Evolutionary conservation across 1,140 invertebrate species (phyloP).

Genomic region (Mylabris phalerata): DNA sequence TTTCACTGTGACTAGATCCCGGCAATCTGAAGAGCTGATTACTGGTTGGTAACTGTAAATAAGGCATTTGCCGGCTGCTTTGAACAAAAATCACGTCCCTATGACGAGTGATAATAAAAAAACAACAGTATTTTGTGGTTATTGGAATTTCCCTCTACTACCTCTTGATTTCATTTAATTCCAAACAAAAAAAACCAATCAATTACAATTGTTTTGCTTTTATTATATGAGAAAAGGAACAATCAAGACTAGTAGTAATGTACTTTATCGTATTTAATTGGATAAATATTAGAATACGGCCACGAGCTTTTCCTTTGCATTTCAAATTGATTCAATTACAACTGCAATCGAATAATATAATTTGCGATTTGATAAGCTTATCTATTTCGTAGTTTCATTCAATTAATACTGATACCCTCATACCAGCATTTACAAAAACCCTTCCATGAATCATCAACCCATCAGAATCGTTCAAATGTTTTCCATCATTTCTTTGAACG

Average conservation of each 20-base stretch:
- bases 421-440: slow-evolving; percentile 1
- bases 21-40: too few species aligned
- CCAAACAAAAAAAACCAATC: too few species aligned
- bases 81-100: too few species aligned
- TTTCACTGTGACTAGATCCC: too few species aligned
- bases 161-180: too few species aligned
- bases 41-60: background rate
- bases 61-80: too few species aligned
- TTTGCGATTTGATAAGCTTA: slow-evolving; percentile 17
- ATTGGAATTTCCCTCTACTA: too few species aligned
- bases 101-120: too few species aligned
- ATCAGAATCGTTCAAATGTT: slow-evolving; percentile 2
- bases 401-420: slow-evolving; percentile 3
- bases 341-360: slow-evolving; percentile 8
- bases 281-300: background rate
- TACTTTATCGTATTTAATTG: slow-evolving; percentile 5
- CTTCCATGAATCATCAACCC: slow-evolving; percentile 9
- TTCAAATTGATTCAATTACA: slow-evolving; percentile 10
- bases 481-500: slow-evolving; percentile 5
- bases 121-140: too few species aligned
- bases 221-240: too few species aligned
- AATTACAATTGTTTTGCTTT: too few species aligned
- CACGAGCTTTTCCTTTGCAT: slow-evolving; percentile 11
- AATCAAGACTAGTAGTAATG: background rate
- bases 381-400: slow-evolving; percentile 15